Conservation (phyloP, 35 echinoderm and acorn worm genomes). For the Lytechinus pictus region DNA sequence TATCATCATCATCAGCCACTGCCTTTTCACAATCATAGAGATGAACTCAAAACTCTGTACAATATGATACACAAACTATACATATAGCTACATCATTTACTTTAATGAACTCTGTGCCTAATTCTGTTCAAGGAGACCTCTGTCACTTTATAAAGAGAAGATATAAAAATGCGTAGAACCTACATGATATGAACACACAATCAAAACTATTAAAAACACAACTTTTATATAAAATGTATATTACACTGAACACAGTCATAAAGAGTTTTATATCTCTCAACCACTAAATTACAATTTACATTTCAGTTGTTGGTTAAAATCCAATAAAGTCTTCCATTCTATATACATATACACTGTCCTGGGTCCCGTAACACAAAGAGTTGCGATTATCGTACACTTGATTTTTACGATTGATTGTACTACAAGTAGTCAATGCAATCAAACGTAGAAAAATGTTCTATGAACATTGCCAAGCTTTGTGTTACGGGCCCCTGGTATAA, state of each 20-base stretch:
- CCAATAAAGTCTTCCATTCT: background rate
- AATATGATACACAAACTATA: background rate
- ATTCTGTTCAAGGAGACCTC: background rate
- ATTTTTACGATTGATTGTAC: no score
- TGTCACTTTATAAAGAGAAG: background rate
- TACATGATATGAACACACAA: background rate
- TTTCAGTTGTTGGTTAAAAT: conserved; percentile 19
- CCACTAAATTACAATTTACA: background rate
- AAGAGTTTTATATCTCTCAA: background rate
- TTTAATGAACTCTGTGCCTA: background rate
- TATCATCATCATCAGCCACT: background rate
- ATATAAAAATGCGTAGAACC: conserved; percentile 1
- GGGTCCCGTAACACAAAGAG: no score
- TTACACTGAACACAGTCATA: conserved; percentile 12
- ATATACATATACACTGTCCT: background rate
- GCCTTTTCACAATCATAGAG: background rate
- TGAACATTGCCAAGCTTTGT: no score
- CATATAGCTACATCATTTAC: background rate
- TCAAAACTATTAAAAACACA: background rate
- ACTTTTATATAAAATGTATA: conserved; percentile 7
- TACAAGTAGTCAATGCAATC: no score
- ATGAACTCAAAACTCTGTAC: background rate
- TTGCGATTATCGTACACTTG: no score
- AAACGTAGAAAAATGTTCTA: no score
- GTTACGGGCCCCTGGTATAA: no score